Conservation (phyloP, 2,113 vertebrate genomes). For the Podarcis raffonei region DNA sequence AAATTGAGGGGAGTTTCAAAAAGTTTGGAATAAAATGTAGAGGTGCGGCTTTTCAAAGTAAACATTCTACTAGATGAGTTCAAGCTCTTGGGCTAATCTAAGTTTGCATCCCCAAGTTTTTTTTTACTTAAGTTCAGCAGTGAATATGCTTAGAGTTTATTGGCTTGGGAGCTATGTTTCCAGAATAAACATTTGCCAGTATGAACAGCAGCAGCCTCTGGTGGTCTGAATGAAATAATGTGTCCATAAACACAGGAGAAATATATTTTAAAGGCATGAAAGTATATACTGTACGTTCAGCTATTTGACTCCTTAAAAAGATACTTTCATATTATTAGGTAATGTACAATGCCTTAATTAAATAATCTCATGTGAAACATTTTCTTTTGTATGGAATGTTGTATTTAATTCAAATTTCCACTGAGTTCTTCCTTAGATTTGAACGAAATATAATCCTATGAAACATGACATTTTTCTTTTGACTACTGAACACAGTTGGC, state of each 20-base stretch:
- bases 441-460: slow-evolving; percentile 75
- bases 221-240: slow-evolving; percentile 69
- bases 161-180: slow-evolving; percentile 42
- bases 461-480: slow-evolving; percentile 84
- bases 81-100: not conserved
- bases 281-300: slow-evolving; percentile 71
- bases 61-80: not conserved
- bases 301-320: slow-evolving; percentile 74
- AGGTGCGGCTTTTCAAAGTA: not conserved
- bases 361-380: slow-evolving; percentile 71
- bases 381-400: slow-evolving; percentile 72
- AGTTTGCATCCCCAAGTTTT: not conserved
- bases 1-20: not conserved
- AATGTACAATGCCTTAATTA: slow-evolving; percentile 70
- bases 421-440: slow-evolving; percentile 64
- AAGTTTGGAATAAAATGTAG: not conserved
- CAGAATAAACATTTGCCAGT: slow-evolving; percentile 52
- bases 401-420: slow-evolving; percentile 68
- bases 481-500: slow-evolving; percentile 78
- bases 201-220: slow-evolving; percentile 75
- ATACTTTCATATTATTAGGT: slow-evolving; percentile 77
- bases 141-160: slow-evolving; percentile 1
- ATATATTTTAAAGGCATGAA: slow-evolving; percentile 65
- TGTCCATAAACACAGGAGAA: slow-evolving; percentile 55
- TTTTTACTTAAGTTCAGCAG: slow-evolving; percentile 38